Percentiles rank a stretch among this genome's conserved stretches.
Conservation (phyloP, 2,113 vertebrate genomes). For the Apodemus sylvaticus region DNA sequence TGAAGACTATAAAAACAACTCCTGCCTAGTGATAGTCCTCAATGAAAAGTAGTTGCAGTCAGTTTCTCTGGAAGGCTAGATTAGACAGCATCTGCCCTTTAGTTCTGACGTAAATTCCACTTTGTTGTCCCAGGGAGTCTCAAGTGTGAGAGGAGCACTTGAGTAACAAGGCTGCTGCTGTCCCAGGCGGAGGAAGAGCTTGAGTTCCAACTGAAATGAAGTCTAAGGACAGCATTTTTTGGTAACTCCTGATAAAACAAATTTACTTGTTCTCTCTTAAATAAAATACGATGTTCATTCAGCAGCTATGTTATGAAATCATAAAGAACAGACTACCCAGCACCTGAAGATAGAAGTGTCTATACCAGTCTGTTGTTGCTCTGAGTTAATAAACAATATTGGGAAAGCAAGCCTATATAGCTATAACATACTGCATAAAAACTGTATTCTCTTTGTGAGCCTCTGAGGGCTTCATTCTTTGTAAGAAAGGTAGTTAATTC, state of each 20-base stretch:
- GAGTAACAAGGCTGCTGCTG: slow-evolving; percentile 50
- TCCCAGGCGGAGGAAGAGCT: neutral
- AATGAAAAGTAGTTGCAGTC: slow-evolving; percentile 21
- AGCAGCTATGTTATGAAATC: slow-evolving; percentile 34
- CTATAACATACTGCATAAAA: neutral
- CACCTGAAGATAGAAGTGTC: slow-evolving; percentile 19
- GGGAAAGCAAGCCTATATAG: slow-evolving; percentile 11
- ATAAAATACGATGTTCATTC: slow-evolving; percentile 40
- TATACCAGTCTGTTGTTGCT: slow-evolving; percentile 9
- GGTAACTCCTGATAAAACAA: slow-evolving; percentile 11
- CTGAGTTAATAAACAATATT: slow-evolving; percentile 18
- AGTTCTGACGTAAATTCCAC: slow-evolving; percentile 63
- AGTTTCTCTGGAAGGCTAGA: slow-evolving; percentile 56
- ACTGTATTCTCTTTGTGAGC: neutral
- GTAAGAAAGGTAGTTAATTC: slow-evolving; percentile 16
- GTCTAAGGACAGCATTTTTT: slow-evolving; percentile 42
- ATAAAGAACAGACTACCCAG: neutral
- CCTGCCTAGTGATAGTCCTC: neutral
- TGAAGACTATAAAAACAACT: slow-evolving; percentile 11
- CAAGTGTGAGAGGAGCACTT: slow-evolving; percentile 52
- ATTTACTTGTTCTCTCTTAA: slow-evolving; percentile 46
- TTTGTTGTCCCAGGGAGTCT: slow-evolving; percentile 26
- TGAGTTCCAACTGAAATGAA: slow-evolving; percentile 60
- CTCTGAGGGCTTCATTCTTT: slow-evolving; percentile 16
- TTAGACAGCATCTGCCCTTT: neutral